Base-by-base conservation (phyloP, 2,888 invertebrate genomes). In the Melikaiella ostensackeni region DNA sequence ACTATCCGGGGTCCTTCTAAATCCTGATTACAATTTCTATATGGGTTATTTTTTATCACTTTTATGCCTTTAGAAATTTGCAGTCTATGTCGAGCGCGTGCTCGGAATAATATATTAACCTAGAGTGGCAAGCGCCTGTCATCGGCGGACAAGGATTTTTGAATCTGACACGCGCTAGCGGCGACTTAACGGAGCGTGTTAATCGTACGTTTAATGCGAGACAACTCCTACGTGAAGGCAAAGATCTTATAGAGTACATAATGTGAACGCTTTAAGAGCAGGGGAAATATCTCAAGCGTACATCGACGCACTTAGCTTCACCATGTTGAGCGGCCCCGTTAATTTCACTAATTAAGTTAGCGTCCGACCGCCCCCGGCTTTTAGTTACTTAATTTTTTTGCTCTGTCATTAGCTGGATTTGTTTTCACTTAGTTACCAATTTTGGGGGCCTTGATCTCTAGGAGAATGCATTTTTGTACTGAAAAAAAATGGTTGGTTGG, bases 321-420 rank as follows among this genome's bases (percentile, higher is more conserved):
- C 81, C 85, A 86, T 87, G 89, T 86, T 81, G 86, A 88, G 85
- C 85, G 84, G 85, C 81, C 80, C 86, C 86, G 91, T 90, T 91
- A 91, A 91, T 90, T 91, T 88, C 79, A 86, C 90, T 91, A 91
- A 91, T 91, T 89, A 89, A 91, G 88, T 91, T 91, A 91, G 90
- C 89, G 84, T 83, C 83, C 83, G 79, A 81, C 79, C 81, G 82
- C 80, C 82, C 78, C 80, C 77, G 74, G 79, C 77, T 73, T 78
- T 77, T 79, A 81, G 79, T 87, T 87, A 85, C 85, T 85, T 85
- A 80, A 80, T 82, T 82, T 85, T 81, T 82, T 80, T 79, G 75
- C 75, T 33, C 80, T 80, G 83, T 82, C 80, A 83, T 83, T 57
- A 81, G 66, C 79, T 77, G 59, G 33, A 50, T 75, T 80, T 80